A percentile compares a stretch with the other conserved stretches of the same genome.
These are phyloP conservation scores for Cloeon dipterum DNA, from an alignment of 2,888 invertebrate species.

Conservation along the genomic window DNA sequence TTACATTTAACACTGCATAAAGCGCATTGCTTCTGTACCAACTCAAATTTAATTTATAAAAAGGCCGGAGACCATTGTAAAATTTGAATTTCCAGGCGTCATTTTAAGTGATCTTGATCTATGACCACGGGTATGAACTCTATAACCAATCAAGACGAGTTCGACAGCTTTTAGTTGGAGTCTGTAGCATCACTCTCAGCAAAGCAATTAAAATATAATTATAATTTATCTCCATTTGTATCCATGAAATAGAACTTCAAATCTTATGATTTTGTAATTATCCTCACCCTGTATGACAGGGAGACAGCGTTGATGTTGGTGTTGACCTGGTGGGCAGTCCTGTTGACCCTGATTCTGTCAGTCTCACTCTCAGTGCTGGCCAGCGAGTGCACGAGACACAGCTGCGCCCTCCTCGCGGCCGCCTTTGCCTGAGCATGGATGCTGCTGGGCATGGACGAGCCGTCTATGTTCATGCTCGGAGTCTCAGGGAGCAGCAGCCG, in stretches of 20 bases:
- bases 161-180: too few species aligned
- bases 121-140: too few species aligned
- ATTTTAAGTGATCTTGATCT: too few species aligned
- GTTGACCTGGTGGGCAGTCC: slow-evolving; percentile 14
- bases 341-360: slow-evolving; percentile 12
- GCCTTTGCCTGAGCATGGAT: slow-evolving; percentile 12
- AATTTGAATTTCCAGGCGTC: background rate
- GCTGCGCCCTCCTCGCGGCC: slow-evolving; percentile 9
- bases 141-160: too few species aligned
- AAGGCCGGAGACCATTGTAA: background rate
- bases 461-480: background rate
- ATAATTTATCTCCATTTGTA: too few species aligned
- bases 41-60: background rate
- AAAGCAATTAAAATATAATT: too few species aligned
- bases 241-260: background rate
- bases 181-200: too few species aligned
- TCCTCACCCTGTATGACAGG: slow-evolving; percentile 17
- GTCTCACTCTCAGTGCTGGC: slow-evolving; percentile 10
- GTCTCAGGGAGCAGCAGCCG: background rate
- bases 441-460: background rate
- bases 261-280: background rate
- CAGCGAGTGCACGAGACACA: slow-evolving; percentile 12
- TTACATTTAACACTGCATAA: too few species aligned
- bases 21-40: too few species aligned
- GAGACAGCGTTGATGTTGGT: slow-evolving; percentile 16